phyloP scores from a whole-genome alignment of 2,113 vertebrate genomes.

The Labrus mixtus region DNA sequence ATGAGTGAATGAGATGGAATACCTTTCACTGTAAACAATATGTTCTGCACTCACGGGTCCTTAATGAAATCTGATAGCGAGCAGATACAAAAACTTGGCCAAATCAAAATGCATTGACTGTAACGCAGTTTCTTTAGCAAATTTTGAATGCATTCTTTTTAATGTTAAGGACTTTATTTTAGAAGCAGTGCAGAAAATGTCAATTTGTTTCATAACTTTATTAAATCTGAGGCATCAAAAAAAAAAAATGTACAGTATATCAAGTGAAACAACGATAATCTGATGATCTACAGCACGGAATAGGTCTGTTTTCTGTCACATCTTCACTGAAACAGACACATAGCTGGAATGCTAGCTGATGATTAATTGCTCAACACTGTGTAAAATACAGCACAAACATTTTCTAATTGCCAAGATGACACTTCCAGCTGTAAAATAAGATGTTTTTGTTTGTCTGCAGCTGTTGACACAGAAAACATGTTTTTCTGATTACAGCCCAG shows the following conservation, averaged over 20 bases:
- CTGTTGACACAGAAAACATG: constrained; percentile 22
- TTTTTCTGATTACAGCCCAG: constrained; percentile 12
- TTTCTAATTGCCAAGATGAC: not conserved
- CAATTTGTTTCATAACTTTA: not conserved
- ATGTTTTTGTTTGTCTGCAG: constrained; percentile 21
- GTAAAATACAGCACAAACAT: not conserved
- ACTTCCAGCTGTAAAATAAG: constrained; percentile 1
- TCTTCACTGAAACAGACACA: not conserved
- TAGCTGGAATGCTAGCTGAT: not conserved
- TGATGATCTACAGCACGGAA: not conserved
- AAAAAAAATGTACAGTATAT: not conserved
- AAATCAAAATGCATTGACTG: too few relatives aligned
- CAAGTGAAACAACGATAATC: not conserved
- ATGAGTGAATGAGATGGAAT: not conserved
- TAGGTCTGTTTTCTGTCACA: not conserved
- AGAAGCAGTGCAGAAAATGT: too few relatives aligned
- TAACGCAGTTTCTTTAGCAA: not conserved
- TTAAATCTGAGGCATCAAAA: not conserved
- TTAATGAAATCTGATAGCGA: not conserved
- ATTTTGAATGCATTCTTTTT: not conserved
- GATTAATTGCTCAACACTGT: not conserved
- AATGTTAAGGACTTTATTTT: too few relatives aligned
- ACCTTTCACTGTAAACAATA: not conserved
- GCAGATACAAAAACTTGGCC: too few relatives aligned
- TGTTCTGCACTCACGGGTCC: not conserved